phyloP scores from a whole-genome alignment of 2,888 invertebrate species.

The Serrognathus titanus region DNA sequence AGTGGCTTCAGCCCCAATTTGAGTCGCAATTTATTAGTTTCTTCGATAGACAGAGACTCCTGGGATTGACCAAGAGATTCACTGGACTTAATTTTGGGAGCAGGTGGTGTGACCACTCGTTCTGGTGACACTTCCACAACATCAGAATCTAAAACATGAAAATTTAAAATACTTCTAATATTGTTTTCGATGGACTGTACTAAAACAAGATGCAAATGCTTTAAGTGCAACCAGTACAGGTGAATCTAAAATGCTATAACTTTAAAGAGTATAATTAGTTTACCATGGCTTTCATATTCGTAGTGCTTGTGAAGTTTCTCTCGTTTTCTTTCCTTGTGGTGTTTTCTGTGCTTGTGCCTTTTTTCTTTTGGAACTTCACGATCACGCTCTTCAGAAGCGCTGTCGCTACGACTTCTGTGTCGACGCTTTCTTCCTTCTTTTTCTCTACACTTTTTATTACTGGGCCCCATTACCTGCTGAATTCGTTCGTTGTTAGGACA shows the following conservation, averaged over 20 bases:
- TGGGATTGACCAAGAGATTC: conserved; percentile 45
- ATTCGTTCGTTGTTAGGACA: neutral
- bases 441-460: conserved; percentile 66
- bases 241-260: no score
- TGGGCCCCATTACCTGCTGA: conserved; percentile 58
- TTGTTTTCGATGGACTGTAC: no score
- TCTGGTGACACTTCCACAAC: conserved; percentile 40
- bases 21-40: conserved; percentile 84
- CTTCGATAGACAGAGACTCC: conserved; percentile 72
- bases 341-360: conserved; percentile 55
- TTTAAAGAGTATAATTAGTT: conserved; percentile 38
- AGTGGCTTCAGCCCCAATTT: conserved; percentile 93
- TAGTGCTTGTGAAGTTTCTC: conserved; percentile 39
- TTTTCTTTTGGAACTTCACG: conserved; percentile 52
- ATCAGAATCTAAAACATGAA: conserved; percentile 37
- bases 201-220: no score
- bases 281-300: conserved; percentile 57
- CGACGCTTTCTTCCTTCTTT: conserved; percentile 64
- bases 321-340: conserved; percentile 47
- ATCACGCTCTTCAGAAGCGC: conserved; percentile 53
- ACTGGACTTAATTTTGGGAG: conserved; percentile 38
- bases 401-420: conserved; percentile 59
- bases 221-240: no score
- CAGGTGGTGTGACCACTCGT: conserved; percentile 35
- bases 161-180: conserved; percentile 1